Percentiles rank a stretch among this genome's conserved stretches.
phyloP scores from a whole-genome alignment of 2,797 vertebrate genomes.

The Sarcophilus harrisii region DNA sequence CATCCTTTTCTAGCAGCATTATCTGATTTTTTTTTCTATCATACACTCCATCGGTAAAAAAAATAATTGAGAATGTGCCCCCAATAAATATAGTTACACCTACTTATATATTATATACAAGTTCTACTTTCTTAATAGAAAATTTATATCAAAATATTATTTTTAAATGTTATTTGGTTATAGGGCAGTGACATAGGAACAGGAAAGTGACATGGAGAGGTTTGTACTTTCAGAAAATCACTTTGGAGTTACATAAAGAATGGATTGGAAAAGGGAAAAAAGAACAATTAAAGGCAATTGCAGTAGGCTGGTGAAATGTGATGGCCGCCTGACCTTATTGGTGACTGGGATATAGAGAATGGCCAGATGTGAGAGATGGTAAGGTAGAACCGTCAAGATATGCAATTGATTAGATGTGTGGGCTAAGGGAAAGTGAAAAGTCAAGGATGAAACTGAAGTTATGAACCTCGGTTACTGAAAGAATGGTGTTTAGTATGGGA shows the following conservation, averaged over 20 bases:
- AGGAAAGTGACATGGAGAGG: not conserved
- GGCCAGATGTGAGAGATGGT: not conserved
- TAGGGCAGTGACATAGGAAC: not conserved
- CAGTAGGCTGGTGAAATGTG: not conserved
- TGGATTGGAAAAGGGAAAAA: not conserved
- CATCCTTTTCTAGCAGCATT: not conserved
- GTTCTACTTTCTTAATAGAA: not conserved
- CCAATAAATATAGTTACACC: not conserved
- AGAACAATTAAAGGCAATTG: not conserved
- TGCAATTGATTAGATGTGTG: not conserved
- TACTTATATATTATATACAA: not conserved
- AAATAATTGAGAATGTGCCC: not conserved
- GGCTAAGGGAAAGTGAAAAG: not conserved
- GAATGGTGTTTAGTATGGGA: not conserved
- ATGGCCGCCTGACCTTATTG: not conserved
- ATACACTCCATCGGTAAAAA: not conserved
- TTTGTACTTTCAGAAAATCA: not conserved
- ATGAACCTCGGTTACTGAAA: not conserved
- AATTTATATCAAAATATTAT: not conserved
- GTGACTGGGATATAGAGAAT: not conserved
- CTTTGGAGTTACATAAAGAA: not conserved
- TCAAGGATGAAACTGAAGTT: not conserved
- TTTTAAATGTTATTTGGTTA: not conserved
- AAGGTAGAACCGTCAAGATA: not conserved
- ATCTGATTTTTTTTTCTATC: not conserved